Conservation (phyloP, 2,888 invertebrate genomes). For the Acleris emargana region DNA sequence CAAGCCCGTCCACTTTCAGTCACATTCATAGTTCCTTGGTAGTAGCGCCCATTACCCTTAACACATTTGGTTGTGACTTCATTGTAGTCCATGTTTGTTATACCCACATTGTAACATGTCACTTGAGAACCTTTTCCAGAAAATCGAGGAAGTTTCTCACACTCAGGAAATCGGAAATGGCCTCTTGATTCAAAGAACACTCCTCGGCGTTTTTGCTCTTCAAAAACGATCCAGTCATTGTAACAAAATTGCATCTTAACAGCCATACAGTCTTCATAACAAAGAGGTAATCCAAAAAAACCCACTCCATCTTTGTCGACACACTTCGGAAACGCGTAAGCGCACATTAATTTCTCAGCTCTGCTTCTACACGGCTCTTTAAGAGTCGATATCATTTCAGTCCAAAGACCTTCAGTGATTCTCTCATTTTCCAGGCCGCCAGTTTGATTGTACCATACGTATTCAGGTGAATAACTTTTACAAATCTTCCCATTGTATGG, state of each 20-base stretch:
- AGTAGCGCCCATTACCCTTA: conserved; percentile 94
- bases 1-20: conserved; percentile 93
- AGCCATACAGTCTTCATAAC: conserved; percentile 97
- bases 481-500: conserved; percentile 94
- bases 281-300: conserved; percentile 88
- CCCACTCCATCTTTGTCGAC: conserved; percentile 86
- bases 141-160: conserved; percentile 90
- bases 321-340: conserved; percentile 96
- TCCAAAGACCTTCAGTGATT: conserved; percentile 92
- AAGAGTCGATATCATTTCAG: conserved; percentile 91
- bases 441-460: conserved; percentile 91
- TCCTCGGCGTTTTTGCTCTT: conserved; percentile 92
- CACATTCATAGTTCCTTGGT: conserved; percentile 93
- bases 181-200: conserved; percentile 92
- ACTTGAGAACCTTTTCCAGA: conserved; percentile 85
- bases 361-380: conserved; percentile 93
- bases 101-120: conserved; percentile 92
- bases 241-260: conserved; percentile 95
- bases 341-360: conserved; percentile 95
- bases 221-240: conserved; percentile 95
- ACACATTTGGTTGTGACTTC: conserved; percentile 94
- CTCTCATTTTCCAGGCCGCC: conserved; percentile 92
- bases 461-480: conserved; percentile 86
- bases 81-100: conserved; percentile 91
- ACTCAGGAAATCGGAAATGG: conserved; percentile 94